Evolutionary conservation across 2,113 vertebrate genomes (phyloP), one percentile per base, ranked within the genome.

Genomic region (Colinus virginianus): DNA sequence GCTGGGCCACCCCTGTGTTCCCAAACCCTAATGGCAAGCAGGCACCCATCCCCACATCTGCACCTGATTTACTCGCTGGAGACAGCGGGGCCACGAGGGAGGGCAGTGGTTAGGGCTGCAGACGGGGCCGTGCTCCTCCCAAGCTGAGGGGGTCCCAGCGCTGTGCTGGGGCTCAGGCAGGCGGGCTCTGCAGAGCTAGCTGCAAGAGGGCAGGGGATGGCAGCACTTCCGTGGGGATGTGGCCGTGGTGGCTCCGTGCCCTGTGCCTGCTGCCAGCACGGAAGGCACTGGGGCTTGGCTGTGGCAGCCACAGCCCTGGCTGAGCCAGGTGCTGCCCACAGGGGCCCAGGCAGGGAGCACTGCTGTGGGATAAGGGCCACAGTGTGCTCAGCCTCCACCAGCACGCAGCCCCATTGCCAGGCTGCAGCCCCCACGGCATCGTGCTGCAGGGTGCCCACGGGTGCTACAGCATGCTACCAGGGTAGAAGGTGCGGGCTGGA

Each of bases 31-130:
- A 96, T 68, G 6, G 10, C 68, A 89, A 95, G 88, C 96, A 95
- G 94, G 90, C 82, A 16, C 78, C 55, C 2, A 0, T 62, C 64
- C 85, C 62, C 51, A 96, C 93, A 91, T 94, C 93, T 96, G 81
- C 69, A 84, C 84, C 71, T 38, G 36, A 87, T 96, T 95, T 96
- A 89, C 89, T 79, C 5, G 21, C 56, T 79, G 94, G 88, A 89
- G 71, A 87, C 75, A 77, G 71, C 0, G 1, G 74, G 84, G 67
- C 94, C 93, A 32, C 5, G 0, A 88, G 91, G 70, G 78, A 94
- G 74, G 90, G 94, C 94, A 96, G 87, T 0, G 34, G 90, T 30
- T 80, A 56, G 51, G 90, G 74, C 86, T 92, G 79, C 2, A 58
- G 82, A 49, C 6, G 2, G 55, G 61, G 42, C 81, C 49, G 51